Evolutionary conservation across 2,113 vertebrate species (phyloP).

Genomic region (Petrocephalus zakoni): DNA sequence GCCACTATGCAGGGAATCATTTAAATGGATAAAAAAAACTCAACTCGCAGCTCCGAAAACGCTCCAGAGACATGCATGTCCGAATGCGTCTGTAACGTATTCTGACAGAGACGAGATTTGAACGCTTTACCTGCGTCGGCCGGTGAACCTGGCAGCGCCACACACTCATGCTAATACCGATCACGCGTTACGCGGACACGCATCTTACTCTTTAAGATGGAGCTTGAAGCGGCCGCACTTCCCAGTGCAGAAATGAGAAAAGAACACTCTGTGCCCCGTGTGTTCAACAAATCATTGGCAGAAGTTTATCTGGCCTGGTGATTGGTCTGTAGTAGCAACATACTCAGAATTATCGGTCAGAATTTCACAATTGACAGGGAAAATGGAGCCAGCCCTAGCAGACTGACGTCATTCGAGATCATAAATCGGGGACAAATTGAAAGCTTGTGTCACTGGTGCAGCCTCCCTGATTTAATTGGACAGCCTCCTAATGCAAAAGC

Average conservation of each 20-base stretch:
- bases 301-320: background rate
- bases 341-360: background rate
- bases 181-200: background rate
- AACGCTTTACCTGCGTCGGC: background rate
- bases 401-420: background rate
- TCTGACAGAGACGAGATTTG: background rate
- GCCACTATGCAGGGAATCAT: background rate
- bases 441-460: background rate
- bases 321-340: background rate
- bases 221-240: background rate
- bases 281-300: background rate
- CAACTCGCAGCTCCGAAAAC: background rate
- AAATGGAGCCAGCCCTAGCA: background rate
- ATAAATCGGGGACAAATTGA: background rate
- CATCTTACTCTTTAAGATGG: background rate
- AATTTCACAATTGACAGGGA: background rate
- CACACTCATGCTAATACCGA: background rate
- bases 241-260: background rate
- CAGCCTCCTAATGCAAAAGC: background rate
- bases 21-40: background rate
- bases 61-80: background rate
- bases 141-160: background rate
- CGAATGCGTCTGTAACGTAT: background rate
- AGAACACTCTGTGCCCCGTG: background rate
- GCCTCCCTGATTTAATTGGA: background rate